Evolutionary conservation across 2,797 vertebrate species (phyloP).

Genomic region (Paedocypris micromegethes): DNA sequence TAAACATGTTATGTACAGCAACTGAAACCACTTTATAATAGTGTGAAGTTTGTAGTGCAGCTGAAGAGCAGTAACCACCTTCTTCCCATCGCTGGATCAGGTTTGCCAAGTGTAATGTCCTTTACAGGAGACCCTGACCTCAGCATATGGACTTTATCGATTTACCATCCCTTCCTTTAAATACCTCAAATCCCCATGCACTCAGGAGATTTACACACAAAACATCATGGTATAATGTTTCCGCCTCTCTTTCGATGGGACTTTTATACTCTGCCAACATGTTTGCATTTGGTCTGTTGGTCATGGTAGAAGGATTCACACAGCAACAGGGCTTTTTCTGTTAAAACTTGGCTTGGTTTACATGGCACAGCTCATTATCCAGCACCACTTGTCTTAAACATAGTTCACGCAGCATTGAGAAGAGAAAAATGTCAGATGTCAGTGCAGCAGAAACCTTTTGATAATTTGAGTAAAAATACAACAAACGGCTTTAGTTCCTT

Average conservation of each 20-base stretch:
- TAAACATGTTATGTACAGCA: too few species aligned
- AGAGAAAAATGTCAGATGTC: slow-evolving; percentile 12
- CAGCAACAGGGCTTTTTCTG: slow-evolving; percentile 43
- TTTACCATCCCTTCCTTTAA: slow-evolving; percentile 40
- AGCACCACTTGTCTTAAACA: slow-evolving; percentile 28
- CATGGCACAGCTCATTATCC: slow-evolving; percentile 53
- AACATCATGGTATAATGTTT: slow-evolving; percentile 41
- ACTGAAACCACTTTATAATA: too few species aligned
- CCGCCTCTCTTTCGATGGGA: slow-evolving; percentile 26
- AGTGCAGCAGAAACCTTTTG: not conserved
- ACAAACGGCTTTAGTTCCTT: not conserved
- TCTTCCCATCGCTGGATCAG: slow-evolving; percentile 46
- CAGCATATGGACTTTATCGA: slow-evolving; percentile 53
- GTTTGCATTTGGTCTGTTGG: slow-evolving; percentile 45
- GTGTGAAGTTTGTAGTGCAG: too few species aligned
- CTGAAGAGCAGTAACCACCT: slow-evolving; percentile 15
- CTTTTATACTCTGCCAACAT: slow-evolving; percentile 42
- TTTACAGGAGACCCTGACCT: slow-evolving; percentile 45
- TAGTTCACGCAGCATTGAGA: slow-evolving; percentile 19
- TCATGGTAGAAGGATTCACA: slow-evolving; percentile 50
- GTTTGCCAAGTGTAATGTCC: slow-evolving; percentile 42
- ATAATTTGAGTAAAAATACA: not conserved
- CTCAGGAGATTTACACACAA: slow-evolving; percentile 49
- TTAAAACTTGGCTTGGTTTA: slow-evolving; percentile 56
- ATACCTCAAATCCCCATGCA: slow-evolving; percentile 35